A percentile compares a stretch with the other conserved stretches of the same genome.
Conservation (phyloP, 2,888 invertebrate species). For the Sphecodes monilicornis region DNA sequence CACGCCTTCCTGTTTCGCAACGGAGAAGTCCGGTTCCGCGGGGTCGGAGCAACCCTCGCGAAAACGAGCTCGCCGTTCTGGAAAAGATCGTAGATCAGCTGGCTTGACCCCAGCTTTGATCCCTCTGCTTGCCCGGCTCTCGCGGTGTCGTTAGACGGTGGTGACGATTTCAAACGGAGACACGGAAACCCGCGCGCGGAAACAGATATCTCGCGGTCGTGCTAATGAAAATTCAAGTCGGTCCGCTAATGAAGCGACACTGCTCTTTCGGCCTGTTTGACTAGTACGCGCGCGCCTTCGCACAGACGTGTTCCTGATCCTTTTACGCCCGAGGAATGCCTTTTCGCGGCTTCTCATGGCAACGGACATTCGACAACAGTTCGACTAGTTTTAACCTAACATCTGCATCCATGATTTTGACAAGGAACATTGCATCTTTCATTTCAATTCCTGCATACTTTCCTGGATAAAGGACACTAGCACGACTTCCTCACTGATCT, state of each 20-base stretch:
- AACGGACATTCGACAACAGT: not conserved
- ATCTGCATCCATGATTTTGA: not conserved
- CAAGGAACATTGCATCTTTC: not conserved
- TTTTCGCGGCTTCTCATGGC: not conserved
- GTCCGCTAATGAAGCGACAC: not conserved
- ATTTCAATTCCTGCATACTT: not conserved
- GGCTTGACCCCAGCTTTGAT: slow-evolving; percentile 7
- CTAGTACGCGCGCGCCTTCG: not conserved
- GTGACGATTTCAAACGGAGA: slow-evolving; percentile 5
- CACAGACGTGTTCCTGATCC: not conserved
- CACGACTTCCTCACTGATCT: too few species aligned
- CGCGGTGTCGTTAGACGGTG: not conserved
- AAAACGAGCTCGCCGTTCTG: not conserved
- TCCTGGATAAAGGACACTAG: too few species aligned
- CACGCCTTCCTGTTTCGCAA: slow-evolving; percentile 54
- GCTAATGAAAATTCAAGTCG: slow-evolving; percentile 18
- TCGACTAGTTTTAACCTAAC: not conserved
- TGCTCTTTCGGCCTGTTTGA: not conserved
- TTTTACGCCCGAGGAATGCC: not conserved
- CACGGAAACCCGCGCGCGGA: not conserved
- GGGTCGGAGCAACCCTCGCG: slow-evolving; percentile 41
- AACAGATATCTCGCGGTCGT: not conserved
- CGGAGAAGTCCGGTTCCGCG: slow-evolving; percentile 40
- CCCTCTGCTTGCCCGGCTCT: not conserved
- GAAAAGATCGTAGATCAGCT: not conserved